These are phyloP conservation scores for Drymodes brunneopygia DNA, from an alignment of 2,113 vertebrate genomes.

Conservation along the genomic window DNA sequence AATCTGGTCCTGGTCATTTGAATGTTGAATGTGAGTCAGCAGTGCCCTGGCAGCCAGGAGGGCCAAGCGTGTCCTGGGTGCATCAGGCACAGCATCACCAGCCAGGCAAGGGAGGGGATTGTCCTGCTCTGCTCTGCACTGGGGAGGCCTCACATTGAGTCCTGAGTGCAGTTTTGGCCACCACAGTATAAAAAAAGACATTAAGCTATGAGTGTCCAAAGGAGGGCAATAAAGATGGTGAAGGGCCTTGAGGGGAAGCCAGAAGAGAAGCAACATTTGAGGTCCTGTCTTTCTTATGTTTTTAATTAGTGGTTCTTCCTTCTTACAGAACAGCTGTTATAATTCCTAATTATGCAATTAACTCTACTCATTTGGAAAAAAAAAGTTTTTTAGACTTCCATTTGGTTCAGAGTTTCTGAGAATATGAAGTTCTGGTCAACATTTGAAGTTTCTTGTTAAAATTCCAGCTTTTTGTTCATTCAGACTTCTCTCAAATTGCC, in stretches of 20 bases:
- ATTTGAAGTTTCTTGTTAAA: background rate
- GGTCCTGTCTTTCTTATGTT: background rate
- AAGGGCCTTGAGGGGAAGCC: background rate
- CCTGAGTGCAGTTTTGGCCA: accelerated
- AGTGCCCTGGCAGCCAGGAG: background rate
- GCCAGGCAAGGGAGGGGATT: background rate
- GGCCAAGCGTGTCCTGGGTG: accelerated
- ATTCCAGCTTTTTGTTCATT: background rate
- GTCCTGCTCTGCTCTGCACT: background rate
- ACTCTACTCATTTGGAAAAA: background rate
- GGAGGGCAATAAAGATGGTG: background rate
- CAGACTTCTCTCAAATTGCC: background rate
- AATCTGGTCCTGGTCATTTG: background rate
- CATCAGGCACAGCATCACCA: background rate
- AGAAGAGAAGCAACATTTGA: accelerated
- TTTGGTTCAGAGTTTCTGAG: background rate
- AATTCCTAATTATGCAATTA: background rate
- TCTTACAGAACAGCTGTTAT: background rate
- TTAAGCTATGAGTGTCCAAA: background rate
- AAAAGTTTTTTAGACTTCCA: background rate
- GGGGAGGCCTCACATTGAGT: accelerated
- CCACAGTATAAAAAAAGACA: background rate
- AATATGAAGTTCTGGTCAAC: background rate
- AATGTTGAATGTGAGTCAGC: background rate
- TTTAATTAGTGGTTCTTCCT: background rate